Conservation (phyloP, 2,888 invertebrate species). For the Bursaphelenchus okinawaensis region DNA sequence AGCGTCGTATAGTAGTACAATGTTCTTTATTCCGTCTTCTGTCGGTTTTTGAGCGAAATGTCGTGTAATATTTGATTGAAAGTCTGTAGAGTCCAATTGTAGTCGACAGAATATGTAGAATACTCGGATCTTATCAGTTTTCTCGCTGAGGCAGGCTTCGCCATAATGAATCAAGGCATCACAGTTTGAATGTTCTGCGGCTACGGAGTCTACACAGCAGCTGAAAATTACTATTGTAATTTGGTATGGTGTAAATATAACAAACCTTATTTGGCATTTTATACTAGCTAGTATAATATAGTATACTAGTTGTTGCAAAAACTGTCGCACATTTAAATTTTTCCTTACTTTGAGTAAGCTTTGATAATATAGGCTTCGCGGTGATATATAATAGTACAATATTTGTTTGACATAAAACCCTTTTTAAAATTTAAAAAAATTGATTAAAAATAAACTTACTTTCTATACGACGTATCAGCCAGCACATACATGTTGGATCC, state of each 20-base stretch:
- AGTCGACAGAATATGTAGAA: constrained; percentile 40
- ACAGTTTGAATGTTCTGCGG: constrained; percentile 78
- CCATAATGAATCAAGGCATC: constrained; percentile 87
- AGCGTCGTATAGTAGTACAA: constrained; percentile 20
- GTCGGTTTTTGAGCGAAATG: neutral
- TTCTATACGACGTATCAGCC: constrained; percentile 53
- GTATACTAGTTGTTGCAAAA: no score
- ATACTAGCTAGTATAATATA: no score
- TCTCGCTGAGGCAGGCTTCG: constrained; percentile 74
- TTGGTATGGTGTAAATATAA: no score
- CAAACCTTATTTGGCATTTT: no score
- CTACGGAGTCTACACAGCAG: constrained; percentile 82
- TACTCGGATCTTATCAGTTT: constrained; percentile 70
- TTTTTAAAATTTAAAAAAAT: constrained; percentile 5
- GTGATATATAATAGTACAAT: no score
- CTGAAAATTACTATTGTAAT: constrained; percentile 64
- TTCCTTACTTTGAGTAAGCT: no score
- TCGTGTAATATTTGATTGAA: constrained; percentile 13
- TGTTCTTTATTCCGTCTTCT: neutral
- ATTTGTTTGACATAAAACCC: neutral
- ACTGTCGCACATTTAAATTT: no score
- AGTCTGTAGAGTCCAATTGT: constrained; percentile 22
- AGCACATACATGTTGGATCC: constrained; percentile 40
- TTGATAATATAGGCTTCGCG: no score
- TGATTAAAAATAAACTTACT: constrained; percentile 28